These are phyloP conservation scores for Plotosus lineatus DNA, from an alignment of 2,113 vertebrate species.

Conservation along the genomic window DNA sequence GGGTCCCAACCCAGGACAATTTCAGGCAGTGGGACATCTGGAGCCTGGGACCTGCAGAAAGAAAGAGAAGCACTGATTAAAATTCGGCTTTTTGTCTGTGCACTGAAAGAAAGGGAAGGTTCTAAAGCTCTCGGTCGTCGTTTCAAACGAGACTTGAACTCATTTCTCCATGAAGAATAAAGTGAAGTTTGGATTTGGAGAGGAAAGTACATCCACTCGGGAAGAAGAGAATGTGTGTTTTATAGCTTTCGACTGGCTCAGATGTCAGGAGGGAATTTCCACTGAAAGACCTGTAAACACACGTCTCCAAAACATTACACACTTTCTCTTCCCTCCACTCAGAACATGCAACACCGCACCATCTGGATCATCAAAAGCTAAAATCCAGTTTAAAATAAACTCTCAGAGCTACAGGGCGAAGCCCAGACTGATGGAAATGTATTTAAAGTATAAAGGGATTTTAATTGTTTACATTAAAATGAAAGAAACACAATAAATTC, in stretches of 20 bases:
- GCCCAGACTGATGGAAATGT: too few species aligned
- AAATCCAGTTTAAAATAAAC: not conserved
- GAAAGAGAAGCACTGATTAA: slow-evolving; percentile 54
- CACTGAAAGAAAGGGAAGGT: not conserved
- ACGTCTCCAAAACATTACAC: too few species aligned
- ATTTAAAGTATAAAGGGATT: too few species aligned
- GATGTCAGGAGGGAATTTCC: not conserved
- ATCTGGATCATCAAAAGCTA: not conserved
- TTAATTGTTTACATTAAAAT: too few species aligned
- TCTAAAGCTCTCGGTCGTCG: not conserved
- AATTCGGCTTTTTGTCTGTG: not conserved
- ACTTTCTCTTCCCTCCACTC: not conserved
- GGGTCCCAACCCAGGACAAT: slow-evolving; percentile 64
- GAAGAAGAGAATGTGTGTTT: not conserved
- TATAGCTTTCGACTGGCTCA: not conserved
- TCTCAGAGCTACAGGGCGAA: not conserved
- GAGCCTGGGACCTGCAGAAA: slow-evolving; percentile 70
- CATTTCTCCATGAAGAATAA: not conserved
- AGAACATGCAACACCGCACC: not conserved
- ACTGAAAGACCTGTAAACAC: not conserved
- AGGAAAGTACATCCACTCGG: not conserved
- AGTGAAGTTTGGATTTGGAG: not conserved
- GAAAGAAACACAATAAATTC: too few species aligned
- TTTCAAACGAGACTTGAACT: not conserved
- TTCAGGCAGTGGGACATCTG: slow-evolving; percentile 74